Evolutionary conservation across 2,797 vertebrate genomes (phyloP).

Genomic region (Neomorphus geoffroyi): DNA sequence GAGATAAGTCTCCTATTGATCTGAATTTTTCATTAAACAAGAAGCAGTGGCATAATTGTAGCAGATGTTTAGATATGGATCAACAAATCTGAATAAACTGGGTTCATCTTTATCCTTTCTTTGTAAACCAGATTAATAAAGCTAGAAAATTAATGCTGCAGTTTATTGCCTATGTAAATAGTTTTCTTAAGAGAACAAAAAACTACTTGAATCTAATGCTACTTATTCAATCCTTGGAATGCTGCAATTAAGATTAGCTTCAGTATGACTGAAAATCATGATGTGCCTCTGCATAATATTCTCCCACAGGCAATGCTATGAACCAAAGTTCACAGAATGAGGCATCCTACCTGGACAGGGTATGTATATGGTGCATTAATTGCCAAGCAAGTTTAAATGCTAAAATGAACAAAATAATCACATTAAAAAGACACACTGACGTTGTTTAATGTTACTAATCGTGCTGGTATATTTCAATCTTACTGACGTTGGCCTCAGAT

Average conservation of each 20-base stretch:
- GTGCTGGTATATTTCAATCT: background rate
- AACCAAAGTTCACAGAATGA: slow-evolving; percentile 32
- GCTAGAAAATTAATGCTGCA: background rate
- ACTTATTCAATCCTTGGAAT: slow-evolving; percentile 24
- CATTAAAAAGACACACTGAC: background rate
- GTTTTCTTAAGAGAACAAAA: slow-evolving; percentile 11
- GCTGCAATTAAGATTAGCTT: slow-evolving; percentile 15
- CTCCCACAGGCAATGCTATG: slow-evolving; percentile 41
- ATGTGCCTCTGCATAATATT: slow-evolving; percentile 42
- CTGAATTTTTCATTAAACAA: slow-evolving; percentile 34
- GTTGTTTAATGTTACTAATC: background rate
- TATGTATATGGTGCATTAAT: slow-evolving; percentile 47
- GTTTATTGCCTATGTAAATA: slow-evolving; percentile 39
- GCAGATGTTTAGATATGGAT: slow-evolving; percentile 33
- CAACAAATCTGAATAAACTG: slow-evolving; percentile 27
- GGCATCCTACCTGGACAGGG: slow-evolving; percentile 41
- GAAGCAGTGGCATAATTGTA: slow-evolving; percentile 28
- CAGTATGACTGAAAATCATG: slow-evolving; percentile 6
- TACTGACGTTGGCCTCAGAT: background rate
- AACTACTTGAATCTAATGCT: background rate
- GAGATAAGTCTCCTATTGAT: slow-evolving; percentile 32
- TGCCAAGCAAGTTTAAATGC: background rate
- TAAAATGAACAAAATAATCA: background rate
- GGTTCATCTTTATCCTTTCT: background rate
- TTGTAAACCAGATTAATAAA: background rate